Evolutionary conservation across 1,140 invertebrate species (phyloP).

Genomic region (Nixonia krombeini): DNA sequence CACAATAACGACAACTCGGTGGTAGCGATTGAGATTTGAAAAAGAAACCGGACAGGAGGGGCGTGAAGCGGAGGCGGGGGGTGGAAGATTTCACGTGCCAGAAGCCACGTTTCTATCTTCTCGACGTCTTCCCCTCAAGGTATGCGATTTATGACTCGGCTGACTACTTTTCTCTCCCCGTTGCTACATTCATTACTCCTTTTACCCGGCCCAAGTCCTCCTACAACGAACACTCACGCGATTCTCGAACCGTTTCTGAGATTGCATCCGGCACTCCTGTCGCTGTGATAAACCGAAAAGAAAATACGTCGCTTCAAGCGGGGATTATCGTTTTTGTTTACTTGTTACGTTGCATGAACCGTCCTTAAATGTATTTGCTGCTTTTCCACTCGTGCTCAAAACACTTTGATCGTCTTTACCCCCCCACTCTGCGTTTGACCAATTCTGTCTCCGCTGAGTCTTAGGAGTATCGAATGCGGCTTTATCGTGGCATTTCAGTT

Average conservation of each 20-base stretch:
- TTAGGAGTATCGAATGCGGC: slow-evolving; percentile 24
- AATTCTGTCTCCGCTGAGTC: too few species aligned
- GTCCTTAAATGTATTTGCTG: too few species aligned
- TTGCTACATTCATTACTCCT: slow-evolving; percentile 50
- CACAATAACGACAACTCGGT: slow-evolving; percentile 43
- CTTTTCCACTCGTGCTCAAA: too few species aligned
- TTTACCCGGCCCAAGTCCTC: slow-evolving; percentile 21
- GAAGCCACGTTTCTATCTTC: slow-evolving; percentile 63
- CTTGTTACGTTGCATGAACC: too few species aligned
- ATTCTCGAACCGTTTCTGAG: slow-evolving; percentile 37
- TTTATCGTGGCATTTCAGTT: slow-evolving; percentile 18
- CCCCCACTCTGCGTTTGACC: too few species aligned
- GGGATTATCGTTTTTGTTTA: slow-evolving; percentile 22
- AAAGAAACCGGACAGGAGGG: too few species aligned
- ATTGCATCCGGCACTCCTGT: slow-evolving; percentile 34
- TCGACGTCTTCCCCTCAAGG: slow-evolving; percentile 58
- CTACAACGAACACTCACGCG: slow-evolving; percentile 30
- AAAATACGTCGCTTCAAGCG: slow-evolving; percentile 16
- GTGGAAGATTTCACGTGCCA: slow-evolving; percentile 47
- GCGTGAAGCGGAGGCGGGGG: background rate
- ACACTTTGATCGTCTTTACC: too few species aligned
- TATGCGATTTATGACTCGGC: slow-evolving; percentile 65
- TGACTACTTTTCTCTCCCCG: slow-evolving; percentile 53
- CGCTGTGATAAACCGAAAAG: slow-evolving; percentile 26
- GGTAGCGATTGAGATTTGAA: slow-evolving; percentile 51